Evolutionary conservation across 1,140 invertebrate genomes (phyloP), one percentile per base, ranked within the genome.

Genomic region (Drosophila rufa): DNA sequence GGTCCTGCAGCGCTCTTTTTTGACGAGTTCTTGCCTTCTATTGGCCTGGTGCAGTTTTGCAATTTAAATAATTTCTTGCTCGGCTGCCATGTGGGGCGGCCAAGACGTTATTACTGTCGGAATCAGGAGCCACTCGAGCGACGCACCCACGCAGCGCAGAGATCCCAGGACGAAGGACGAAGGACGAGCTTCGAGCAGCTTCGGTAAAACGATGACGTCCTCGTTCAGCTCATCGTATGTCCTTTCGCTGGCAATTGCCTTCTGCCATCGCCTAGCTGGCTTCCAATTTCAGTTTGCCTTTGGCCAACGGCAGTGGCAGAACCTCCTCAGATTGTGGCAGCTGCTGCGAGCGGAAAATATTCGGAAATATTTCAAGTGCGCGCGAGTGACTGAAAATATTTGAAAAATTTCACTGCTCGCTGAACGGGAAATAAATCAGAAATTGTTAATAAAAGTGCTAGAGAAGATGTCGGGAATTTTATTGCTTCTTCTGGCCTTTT

Each of bases 71-170:
- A 78, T 82, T 82, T 78, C 60, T 62, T 47, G 50, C 51, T 57
- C 57, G 42, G 60, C 47, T 77, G 71, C 67, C 60, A 80, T 74
- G 80, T 89, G 83, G 82, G 76, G 64, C 55, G 75, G 58, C 83
- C 70, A 86, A 89, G 83, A 86, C 80, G 83, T 83, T 85, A 85
- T 85, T 87, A 86, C 82, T 85, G 82, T 87, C 82, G 74, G 66
- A 75, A 75, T 80, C 82, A 51, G 71, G 58, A 82, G 82, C 82
- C 82, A 85, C 78, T 85, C 82, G 75, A 85, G 78, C 75, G 47
- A 84, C 73, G 78, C 82, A 75, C 75, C 69, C 82, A 86, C 77
- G 77, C 69, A 79, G 74, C 30, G 17, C 53, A 47, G 14, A 25
- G 27, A 36, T 43, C 53, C 45, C 46, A 36, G 62, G 33, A 46